Base-by-base conservation (phyloP, 1,140 invertebrate species). In the Apis cerana region DNA sequence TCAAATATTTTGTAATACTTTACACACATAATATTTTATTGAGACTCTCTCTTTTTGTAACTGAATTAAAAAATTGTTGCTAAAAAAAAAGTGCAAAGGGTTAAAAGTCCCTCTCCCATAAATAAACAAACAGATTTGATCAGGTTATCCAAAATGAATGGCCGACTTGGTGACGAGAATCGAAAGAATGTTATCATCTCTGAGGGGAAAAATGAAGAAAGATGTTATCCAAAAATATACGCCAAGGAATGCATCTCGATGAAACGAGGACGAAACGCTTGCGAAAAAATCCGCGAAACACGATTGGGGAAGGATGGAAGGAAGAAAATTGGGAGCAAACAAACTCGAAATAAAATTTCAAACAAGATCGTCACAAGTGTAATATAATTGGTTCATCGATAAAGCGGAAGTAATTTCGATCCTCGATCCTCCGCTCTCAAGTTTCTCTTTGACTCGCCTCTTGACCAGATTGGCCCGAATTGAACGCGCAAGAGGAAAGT, bases 391-490 rank as follows among this genome's bases (percentile, higher is more conserved):
- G 61, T 59, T 75, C 61, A 56, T 61, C 64, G 54, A 87, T 87
- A 78, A 80, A 87, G 69, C 58, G 33, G 33, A 43, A 43, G 33
- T 80, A 71, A 80, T 87, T 84, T 84, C 59, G 70, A 86, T 5
- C 43, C 80, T 54, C 58, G 64, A 58, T 82, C 74, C 52, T 33
- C 33, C 2, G 4, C 48, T 76, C 62, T 33, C 61, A 48, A 23
- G 33, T 27, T 80, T 80, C 52, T 68, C 81, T 87, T 87, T 87
- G 86, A 87, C 74, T 50, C 52, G 54, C 21, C 23, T 33, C 33
- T 70, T 64, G 80, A 68, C 62, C 64, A 79, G 76, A 87, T 87
- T 86, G 85, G 64, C 81, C 85, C 62, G 77, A 86, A 87, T 87
- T 86, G 77, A 77, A 78, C 74, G 67, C 33, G 50, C 68, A 58